These are phyloP conservation scores for Cladopsammia gracilis DNA, from an alignment of 64 coral and sea anemone genomes.

Conservation along the genomic window DNA sequence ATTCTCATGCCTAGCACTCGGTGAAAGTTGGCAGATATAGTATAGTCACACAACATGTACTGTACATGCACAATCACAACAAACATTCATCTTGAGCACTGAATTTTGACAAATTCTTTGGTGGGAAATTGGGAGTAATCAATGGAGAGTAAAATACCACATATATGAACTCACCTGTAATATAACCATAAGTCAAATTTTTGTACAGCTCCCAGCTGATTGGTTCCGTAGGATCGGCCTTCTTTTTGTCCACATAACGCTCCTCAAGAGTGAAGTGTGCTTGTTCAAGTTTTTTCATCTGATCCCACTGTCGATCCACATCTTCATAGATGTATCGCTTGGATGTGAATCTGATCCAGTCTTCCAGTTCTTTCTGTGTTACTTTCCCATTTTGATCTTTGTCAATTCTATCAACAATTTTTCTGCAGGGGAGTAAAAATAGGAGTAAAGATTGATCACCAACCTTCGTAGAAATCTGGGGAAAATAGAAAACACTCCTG, in stretches of 20 bases:
- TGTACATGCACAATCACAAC: too few species aligned
- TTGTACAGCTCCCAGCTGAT: constrained; percentile 76
- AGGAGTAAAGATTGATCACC: too few species aligned
- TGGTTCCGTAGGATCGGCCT: constrained; percentile 59
- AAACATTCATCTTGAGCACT: too few species aligned
- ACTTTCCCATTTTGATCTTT: constrained; percentile 68
- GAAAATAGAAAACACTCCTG: too few species aligned
- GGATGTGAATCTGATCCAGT: constrained; percentile 83
- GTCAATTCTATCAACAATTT: constrained; percentile 97
- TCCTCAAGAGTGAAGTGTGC: constrained; percentile 41
- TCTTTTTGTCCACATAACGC: constrained; percentile 25
- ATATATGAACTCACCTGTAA: constrained; percentile 36
- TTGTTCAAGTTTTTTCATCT: constrained; percentile 76
- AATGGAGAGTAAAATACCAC: neutral
- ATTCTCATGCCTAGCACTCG: too few species aligned
- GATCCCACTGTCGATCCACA: constrained; percentile 82
- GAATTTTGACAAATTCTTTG: too few species aligned
- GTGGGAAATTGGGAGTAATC: neutral
- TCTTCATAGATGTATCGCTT: constrained; percentile 95
- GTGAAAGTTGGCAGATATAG: too few species aligned
- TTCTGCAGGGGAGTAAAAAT: constrained; percentile 58
- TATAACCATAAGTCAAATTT: constrained; percentile 81
- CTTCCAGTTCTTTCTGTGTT: constrained; percentile 76
- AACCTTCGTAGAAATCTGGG: too few species aligned
- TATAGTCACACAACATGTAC: too few species aligned